Percentiles rank a stretch among this genome's conserved stretches.
These are phyloP conservation scores for Takifugu bimaculatus DNA, from an alignment of 2,113 vertebrate genomes.

Conservation along the genomic window DNA sequence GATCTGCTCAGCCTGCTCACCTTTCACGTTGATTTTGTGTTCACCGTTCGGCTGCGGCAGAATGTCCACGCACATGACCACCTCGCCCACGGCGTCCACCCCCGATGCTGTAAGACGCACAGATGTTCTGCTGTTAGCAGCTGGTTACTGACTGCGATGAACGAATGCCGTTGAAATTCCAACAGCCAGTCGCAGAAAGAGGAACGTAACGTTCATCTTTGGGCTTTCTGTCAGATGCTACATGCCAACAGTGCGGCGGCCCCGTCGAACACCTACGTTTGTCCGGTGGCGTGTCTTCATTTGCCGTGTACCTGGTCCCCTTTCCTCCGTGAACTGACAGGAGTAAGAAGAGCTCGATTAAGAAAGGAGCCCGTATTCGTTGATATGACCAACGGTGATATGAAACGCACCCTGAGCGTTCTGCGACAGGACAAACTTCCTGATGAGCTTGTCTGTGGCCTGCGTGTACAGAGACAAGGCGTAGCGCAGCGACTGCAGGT, in stretches of 20 bases:
- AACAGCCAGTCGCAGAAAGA: too few relatives aligned
- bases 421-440: conserved; percentile 94
- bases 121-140: too few relatives aligned
- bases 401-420: conserved; percentile 80
- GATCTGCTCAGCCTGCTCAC: conserved; percentile 58
- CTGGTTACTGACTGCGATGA: too few relatives aligned
- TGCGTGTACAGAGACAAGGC: conserved; percentile 96
- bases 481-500: conserved; percentile 92
- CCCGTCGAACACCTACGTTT: conserved; percentile 80
- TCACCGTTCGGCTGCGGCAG: conserved; percentile 86
- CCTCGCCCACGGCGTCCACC: conserved; percentile 90
- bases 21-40: conserved; percentile 93
- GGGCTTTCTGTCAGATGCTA: too few relatives aligned
- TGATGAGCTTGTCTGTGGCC: conserved; percentile 95
- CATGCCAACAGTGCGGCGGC: too few relatives aligned
- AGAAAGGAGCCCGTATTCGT: too few relatives aligned
- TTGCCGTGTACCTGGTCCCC: conserved; percentile 90
- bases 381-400: neutral
- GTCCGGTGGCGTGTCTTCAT: conserved; percentile 92
- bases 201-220: too few relatives aligned
- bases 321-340: conserved; percentile 90
- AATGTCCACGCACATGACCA: conserved; percentile 88
- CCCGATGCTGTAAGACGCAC: conserved; percentile 79
- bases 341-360: conserved; percentile 10
- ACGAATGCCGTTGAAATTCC: too few relatives aligned